Percentiles rank a stretch among this genome's conserved stretches.
These are phyloP conservation scores for Smittia aterrima DNA, from an alignment of 2,888 invertebrate genomes.

Conservation along the genomic window DNA sequence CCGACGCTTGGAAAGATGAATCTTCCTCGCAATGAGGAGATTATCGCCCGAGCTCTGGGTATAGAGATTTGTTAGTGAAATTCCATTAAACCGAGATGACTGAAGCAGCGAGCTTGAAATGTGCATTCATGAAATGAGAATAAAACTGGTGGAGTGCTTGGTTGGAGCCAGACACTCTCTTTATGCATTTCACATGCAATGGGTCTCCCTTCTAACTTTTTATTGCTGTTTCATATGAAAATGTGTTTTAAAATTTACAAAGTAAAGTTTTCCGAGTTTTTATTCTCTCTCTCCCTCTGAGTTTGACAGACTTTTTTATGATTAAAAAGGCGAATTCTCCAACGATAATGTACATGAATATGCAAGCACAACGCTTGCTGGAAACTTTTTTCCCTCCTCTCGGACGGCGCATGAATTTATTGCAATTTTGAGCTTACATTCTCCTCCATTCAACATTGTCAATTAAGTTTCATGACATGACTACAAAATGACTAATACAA, in stretches of 20 bases:
- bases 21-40: not conserved
- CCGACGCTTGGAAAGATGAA: not conserved
- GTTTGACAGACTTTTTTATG: constrained; percentile 4
- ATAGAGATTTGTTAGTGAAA: not conserved
- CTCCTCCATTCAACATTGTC: not conserved
- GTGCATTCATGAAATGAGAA: too few relatives aligned
- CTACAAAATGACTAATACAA: not conserved
- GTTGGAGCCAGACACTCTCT: not conserved
- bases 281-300: not conserved
- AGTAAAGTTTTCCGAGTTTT: not conserved
- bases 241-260: not conserved
- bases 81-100: not conserved
- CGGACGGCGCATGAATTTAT: not conserved
- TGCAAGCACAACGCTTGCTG: not conserved
- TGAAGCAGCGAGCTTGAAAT: too few relatives aligned
- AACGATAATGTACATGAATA: constrained; percentile 5
- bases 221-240: not conserved
- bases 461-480: constrained; percentile 14
- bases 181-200: not conserved
- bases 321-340: not conserved
- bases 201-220: not conserved
- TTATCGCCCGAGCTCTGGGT: too few relatives aligned
- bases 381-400: not conserved
- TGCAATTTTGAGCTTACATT: not conserved
- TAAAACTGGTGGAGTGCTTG: not conserved